Base-by-base conservation (phyloP, 2,113 vertebrate genomes). In the Myodes glareolus region DNA sequence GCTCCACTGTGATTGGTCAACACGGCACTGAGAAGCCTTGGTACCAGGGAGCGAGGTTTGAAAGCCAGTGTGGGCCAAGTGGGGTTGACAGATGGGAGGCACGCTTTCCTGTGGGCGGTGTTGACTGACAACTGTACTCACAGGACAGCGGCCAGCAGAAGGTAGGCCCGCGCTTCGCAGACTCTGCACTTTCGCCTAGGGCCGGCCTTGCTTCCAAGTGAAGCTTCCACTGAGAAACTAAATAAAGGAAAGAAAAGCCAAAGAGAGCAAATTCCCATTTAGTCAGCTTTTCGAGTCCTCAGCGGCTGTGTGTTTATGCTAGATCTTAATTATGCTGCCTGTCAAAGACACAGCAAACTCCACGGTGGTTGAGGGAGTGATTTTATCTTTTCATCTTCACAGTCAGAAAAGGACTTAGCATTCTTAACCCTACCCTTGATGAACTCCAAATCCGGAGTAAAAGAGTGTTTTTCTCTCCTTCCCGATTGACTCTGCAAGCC, bases 251-350 rank as follows among this genome's bases (percentile, higher is more conserved):
- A 76, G 97, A 94, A 96, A 90, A 77, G 90, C 91, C 92, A 91
- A 97, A 96, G 93, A 88, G 5, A 96, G 93, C 88, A 92, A 94
- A 94, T 95, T 94, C 96, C 91, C 96, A 92, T 97, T 96, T 97
- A 96, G 92, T 97, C 96, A 96, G 95, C 96, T 97, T 90, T 97
- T 91, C 77, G 91, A 61, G 94, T 96, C 97, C 97, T 97, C 36
- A 0, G 95, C 98, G 95, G 94, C 76, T n/a, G 89, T 50, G 68
- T 97, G 94, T 97, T 98, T 97, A 98, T 96, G 94, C 94, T 96
- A 85, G 94, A 89, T 97, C 94, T 84, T 88, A 92, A 91, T 89
- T 0, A 0, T 95, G 58, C 91, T 82, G 92, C 97, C 92, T 96
- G 58, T 98, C 97, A 88, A 25, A 39, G 97, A 94, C 58, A 42